phyloP scores from a whole-genome alignment of 2,888 invertebrate species.

The Parnassius apollo region DNA sequence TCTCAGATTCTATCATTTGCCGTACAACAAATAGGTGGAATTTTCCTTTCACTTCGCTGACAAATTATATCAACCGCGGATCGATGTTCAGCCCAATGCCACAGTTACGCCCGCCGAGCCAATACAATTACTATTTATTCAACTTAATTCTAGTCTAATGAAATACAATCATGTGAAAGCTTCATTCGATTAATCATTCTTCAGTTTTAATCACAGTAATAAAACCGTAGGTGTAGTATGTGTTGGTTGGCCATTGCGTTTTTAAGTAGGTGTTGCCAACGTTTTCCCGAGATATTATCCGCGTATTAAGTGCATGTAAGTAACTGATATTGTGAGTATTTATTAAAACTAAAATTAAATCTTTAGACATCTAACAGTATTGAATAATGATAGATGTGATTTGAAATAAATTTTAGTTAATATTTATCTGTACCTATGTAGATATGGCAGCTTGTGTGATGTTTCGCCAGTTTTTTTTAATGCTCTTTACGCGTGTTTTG shows the following conservation, averaged over 20 bases:
- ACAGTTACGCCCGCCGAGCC: constrained; percentile 49
- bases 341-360: constrained; percentile 33
- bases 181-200: constrained; percentile 60
- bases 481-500: constrained; percentile 45
- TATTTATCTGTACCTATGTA: constrained; percentile 61
- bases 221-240: constrained; percentile 33
- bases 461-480: constrained; percentile 65
- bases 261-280: constrained; percentile 25
- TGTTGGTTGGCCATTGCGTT: constrained; percentile 29
- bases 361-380: constrained; percentile 44
- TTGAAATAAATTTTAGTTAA: constrained; percentile 47
- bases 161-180: constrained; percentile 63
- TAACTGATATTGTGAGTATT: constrained; percentile 40
- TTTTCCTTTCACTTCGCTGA: constrained; percentile 25
- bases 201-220: constrained; percentile 52
- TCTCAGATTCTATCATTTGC: constrained; percentile 35
- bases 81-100: constrained; percentile 54
- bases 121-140: constrained; percentile 59
- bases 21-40: constrained; percentile 12
- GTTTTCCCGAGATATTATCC: constrained; percentile 14
- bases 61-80: constrained; percentile 37
- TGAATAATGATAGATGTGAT: constrained; percentile 44
- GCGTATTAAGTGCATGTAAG: constrained; percentile 40
- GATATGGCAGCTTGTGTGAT: constrained; percentile 70
- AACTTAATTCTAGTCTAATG: constrained; percentile 56